Conservation (phyloP, 2,888 invertebrate genomes). For the Epinotia demarniana region DNA sequence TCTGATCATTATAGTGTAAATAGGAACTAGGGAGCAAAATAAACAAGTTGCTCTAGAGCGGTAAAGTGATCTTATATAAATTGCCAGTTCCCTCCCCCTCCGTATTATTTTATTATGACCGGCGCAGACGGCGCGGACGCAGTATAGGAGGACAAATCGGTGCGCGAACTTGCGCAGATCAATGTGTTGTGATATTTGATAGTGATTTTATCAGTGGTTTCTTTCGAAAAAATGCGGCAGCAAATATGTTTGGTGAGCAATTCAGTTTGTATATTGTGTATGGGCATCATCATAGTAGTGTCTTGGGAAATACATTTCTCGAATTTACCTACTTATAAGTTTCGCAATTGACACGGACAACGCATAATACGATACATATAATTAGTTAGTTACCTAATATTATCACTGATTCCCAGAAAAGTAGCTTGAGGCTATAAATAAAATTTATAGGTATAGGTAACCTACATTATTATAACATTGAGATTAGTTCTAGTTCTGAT, state of each 20-base stretch:
- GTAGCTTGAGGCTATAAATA: too few relatives aligned
- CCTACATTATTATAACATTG: too few relatives aligned
- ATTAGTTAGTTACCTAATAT: too few relatives aligned
- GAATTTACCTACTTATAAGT: too few relatives aligned
- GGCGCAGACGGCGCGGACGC: conserved; percentile 65
- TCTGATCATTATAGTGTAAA: conserved; percentile 63
- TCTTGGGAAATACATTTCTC: neutral
- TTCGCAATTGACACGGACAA: too few relatives aligned
- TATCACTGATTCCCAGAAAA: too few relatives aligned
- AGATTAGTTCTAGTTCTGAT: neutral
- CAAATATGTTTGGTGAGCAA: conserved; percentile 55
- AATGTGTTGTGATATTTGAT: conserved; percentile 48
- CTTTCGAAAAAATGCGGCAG: conserved; percentile 60
- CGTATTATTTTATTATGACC: conserved; percentile 62
- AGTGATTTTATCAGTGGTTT: conserved; percentile 52
- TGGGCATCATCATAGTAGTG: neutral
- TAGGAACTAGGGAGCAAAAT: conserved; percentile 66
- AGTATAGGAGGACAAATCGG: conserved; percentile 59
- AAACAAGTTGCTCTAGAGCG: conserved; percentile 63
- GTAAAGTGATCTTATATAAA: conserved; percentile 76
- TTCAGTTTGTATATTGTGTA: neutral
- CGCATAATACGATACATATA: too few relatives aligned
- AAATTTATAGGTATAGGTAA: too few relatives aligned
- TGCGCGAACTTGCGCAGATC: conserved; percentile 52
- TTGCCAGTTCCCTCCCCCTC: conserved; percentile 66